Base-by-base conservation (phyloP, 2,888 invertebrate species). In the Sphaerophoria rueppellii region DNA sequence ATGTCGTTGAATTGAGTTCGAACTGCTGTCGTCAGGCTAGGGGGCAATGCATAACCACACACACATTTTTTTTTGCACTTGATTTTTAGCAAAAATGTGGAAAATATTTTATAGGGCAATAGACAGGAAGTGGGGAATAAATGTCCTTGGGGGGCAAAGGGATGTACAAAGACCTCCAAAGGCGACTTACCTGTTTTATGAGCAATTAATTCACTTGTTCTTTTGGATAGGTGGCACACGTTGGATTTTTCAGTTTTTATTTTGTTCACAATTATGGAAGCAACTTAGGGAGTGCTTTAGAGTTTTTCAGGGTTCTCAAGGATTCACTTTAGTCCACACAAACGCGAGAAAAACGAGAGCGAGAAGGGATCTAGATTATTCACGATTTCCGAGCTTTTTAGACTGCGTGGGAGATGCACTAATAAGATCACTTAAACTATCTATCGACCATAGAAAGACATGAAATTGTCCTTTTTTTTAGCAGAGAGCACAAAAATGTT, bases 331-430 rank as follows among this genome's bases (percentile, higher is more conserved):
- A 32, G 60, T 34, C 16, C 11, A 46, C 67, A 63, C 63, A 54
- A 52, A 35, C n/a, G 43, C 46, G 60, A 35, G 4, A 35, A 46
- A 24, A 24, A 24, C 24, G 24, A 24, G 24, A 24, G 24, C 40
- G 52, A 14, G 37, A 5, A 11, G 40, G 24, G 5, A 16, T 0
- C 4, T 35, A 14, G 35, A 9, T 7, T 7, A 2, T 43, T 37
- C 37, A 11, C 37, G 16, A 12, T 1, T 60, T 77, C 76, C 71
- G 55, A 11, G 52, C 12, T 43, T 4, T 43, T 40, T 43, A 3
- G 43, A 57, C 75, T 83, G 83, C 83, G 83, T 83, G 83, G 83
- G 83, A 83, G 83, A 83, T 83, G 80, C 83, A 80, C 60, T 57
- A 52, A 72, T 52, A 4, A 37, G 43, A 34, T 71, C 52, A 52